Evolutionary conservation across 1,140 invertebrate genomes (phyloP), one percentile per base, ranked within the genome.

Genomic region (Hylaeus anthracinus): DNA sequence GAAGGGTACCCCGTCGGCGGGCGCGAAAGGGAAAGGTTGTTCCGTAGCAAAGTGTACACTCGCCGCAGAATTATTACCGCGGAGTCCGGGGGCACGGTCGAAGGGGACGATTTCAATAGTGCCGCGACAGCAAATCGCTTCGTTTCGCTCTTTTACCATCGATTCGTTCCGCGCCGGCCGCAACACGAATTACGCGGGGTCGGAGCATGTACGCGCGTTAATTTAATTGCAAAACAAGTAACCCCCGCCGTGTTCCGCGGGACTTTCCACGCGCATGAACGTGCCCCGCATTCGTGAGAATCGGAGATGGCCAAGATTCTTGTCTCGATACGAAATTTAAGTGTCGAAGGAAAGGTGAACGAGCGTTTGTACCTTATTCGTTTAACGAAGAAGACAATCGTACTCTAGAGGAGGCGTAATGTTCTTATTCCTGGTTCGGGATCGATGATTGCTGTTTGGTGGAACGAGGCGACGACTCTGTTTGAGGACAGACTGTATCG

Each of bases 61-160:
- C n/a, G 37, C 8, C 63, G 63, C 9, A n/a, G 66, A 26, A 56
- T 48, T 63, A 71, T 73, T 43, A 39, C 41, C 3, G 14, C 15
- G n/a, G 41, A 55, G 48, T 63, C 55, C 75, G 55, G 77, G 72
- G 73, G 78, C 79, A 70, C 67, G 83, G 64, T 72, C 58, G 65
- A 63, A 26, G 58, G 43, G 60, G 37, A 37, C 58, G 81, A 86
- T 86, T 86, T 78, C 58, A 86, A 84, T 82, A 84, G 72, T 58
- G 26, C 48, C 43, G 83, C 84, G 79, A 84, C 69, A 71, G 67
- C 77, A 67, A 81, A 85, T 86, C 79, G 84, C 55, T 86, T 77
- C 79, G 84, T 66, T 80, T 72, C 79, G 84, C 78, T 85, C 79
- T 81, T 86, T 86, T 86, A 73, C 72, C 70, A 86, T 81, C 84